phyloP scores from a whole-genome alignment of 2,888 invertebrate genomes.

The Xylota segnis region DNA sequence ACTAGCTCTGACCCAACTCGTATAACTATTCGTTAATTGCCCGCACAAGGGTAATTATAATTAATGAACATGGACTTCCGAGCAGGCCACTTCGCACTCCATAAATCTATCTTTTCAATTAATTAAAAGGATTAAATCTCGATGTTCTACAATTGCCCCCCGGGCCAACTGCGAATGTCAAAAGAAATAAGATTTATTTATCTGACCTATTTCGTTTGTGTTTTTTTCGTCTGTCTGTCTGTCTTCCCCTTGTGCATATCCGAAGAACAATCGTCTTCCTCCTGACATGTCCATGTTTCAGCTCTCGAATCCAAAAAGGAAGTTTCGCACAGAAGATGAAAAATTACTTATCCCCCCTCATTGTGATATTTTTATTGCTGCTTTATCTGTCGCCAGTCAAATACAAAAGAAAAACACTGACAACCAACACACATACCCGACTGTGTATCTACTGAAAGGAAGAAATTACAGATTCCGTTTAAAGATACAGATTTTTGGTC shows the following conservation, averaged over 20 bases:
- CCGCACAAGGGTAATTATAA: slow-evolving; percentile 74
- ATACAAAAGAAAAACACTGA: slow-evolving; percentile 49
- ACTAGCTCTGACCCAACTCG: slow-evolving; percentile 6
- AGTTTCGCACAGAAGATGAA: slow-evolving; percentile 66
- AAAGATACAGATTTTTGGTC: slow-evolving; percentile 63
- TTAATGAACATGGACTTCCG: slow-evolving; percentile 76
- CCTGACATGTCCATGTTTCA: slow-evolving; percentile 48
- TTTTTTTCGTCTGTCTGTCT: slow-evolving; percentile 47
- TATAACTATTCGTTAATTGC: slow-evolving; percentile 66
- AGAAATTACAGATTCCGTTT: slow-evolving; percentile 66
- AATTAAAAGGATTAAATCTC: slow-evolving; percentile 78
- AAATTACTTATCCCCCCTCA: slow-evolving; percentile 60
- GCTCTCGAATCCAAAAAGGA: slow-evolving; percentile 34
- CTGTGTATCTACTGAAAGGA: slow-evolving; percentile 15
- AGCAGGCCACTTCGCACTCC: slow-evolving; percentile 69
- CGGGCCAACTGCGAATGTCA: slow-evolving; percentile 51
- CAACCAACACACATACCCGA: background rate
- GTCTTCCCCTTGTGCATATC: slow-evolving; percentile 1
- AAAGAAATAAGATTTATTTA: slow-evolving; percentile 78
- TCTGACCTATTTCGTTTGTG: slow-evolving; percentile 77
- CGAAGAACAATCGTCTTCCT: slow-evolving; percentile 50
- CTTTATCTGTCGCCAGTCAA: slow-evolving; percentile 72
- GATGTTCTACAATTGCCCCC: slow-evolving; percentile 68
- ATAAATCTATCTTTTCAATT: slow-evolving; percentile 76
- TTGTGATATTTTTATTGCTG: slow-evolving; percentile 69